A percentile compares a stretch with the other conserved stretches of the same genome.
These are phyloP conservation scores for Alcis repandata DNA, from an alignment of 2,888 invertebrate genomes.

Conservation along the genomic window DNA sequence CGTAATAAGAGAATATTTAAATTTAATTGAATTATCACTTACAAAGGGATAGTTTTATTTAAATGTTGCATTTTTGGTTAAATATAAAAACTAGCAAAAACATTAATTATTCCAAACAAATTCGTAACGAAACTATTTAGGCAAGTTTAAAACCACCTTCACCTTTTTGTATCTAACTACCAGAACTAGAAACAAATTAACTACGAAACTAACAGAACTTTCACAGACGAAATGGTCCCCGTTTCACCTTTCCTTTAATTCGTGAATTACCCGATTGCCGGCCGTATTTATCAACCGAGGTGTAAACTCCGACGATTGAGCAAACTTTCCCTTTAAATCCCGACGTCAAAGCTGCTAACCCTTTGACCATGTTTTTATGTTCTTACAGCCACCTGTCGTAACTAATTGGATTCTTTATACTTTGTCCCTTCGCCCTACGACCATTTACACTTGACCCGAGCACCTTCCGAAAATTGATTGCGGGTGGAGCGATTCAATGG, in stretches of 20 bases:
- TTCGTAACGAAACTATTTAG: no score
- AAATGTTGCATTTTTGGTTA: no score
- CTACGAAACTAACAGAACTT: conserved; percentile 24
- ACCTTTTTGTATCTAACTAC: neutral
- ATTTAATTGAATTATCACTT: no score
- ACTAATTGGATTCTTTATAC: conserved; percentile 80
- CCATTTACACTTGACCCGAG: conserved; percentile 59
- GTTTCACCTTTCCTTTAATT: conserved; percentile 25
- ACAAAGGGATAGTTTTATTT: no score
- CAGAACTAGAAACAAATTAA: conserved; percentile 8
- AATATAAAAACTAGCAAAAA: no score
- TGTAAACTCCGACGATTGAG: conserved; percentile 36
- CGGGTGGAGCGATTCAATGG: conserved; percentile 44
- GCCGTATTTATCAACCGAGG: conserved; percentile 25
- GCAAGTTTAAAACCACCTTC: no score
- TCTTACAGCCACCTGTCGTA: conserved; percentile 68
- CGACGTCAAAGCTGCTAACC: conserved; percentile 59
- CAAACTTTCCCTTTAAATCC: conserved; percentile 50
- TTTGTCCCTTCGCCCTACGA: conserved; percentile 64
- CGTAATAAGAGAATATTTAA: no score
- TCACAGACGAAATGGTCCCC: conserved; percentile 22
- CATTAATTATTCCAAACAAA: no score
- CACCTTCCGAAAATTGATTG: conserved; percentile 41
- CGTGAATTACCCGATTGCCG: conserved; percentile 18
- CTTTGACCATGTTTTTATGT: conserved; percentile 59